A percentile compares a stretch with the other conserved stretches of the same genome.
Conservation (phyloP, 2,113 vertebrate genomes). For the Cephalopholis sonnerati region DNA sequence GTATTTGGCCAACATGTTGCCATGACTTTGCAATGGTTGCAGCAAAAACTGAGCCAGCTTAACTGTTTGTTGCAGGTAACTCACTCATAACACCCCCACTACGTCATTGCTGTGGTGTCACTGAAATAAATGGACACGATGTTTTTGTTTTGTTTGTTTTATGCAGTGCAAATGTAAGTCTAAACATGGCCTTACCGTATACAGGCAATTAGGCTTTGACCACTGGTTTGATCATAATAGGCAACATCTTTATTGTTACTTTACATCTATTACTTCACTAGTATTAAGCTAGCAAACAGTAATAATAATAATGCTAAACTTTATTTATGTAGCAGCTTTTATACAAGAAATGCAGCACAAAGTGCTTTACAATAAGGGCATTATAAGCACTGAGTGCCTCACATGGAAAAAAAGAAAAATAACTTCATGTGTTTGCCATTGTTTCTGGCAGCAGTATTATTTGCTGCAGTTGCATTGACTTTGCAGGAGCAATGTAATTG, state of each 20-base stretch:
- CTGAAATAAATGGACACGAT: neutral
- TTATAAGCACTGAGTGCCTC: too few species aligned
- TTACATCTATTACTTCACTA: too few species aligned
- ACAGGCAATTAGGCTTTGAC: neutral
- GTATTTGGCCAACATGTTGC: neutral
- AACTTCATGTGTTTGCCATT: neutral
- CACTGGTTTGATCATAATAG: neutral
- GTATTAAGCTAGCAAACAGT: neutral
- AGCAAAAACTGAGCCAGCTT: neutral
- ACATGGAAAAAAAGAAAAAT: too few species aligned
- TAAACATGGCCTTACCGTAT: neutral
- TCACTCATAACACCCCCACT: neutral
- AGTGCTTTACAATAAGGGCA: too few species aligned
- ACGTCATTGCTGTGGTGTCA: neutral
- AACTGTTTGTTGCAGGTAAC: neutral
- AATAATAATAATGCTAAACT: too few species aligned
- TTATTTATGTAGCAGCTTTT: too few species aligned
- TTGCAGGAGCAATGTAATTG: neutral
- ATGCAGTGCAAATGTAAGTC: neutral
- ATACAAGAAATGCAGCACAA: too few species aligned
- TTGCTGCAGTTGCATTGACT: constrained; percentile 8
- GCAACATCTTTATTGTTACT: neutral
- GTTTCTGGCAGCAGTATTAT: constrained; percentile 1
- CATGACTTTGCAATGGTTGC: neutral
- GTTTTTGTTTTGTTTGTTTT: neutral